phyloP scores from a whole-genome alignment of 2,888 invertebrate species.

The Hirtodrosophila alboralis region DNA sequence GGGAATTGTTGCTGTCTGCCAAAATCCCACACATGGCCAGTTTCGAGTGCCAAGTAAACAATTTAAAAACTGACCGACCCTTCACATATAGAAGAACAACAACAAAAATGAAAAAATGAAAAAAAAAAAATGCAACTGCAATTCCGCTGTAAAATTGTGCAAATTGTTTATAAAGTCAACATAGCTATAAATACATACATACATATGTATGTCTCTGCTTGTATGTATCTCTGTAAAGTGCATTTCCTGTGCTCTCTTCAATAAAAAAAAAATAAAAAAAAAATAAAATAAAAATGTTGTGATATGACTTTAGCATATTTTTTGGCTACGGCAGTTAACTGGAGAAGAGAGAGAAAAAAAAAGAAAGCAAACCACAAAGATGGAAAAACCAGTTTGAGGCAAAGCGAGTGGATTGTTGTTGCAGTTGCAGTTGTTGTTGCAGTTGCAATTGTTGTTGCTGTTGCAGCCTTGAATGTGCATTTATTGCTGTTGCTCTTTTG shows the following conservation, averaged over 20 bases:
- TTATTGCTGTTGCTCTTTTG: slow-evolving; percentile 58
- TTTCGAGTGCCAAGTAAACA: slow-evolving; percentile 43
- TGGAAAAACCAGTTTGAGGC: slow-evolving; percentile 53
- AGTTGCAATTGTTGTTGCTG: slow-evolving; percentile 33
- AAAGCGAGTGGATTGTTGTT: slow-evolving; percentile 27
- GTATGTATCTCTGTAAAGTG: slow-evolving; percentile 39
- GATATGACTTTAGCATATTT: slow-evolving; percentile 61
- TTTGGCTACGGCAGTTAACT: slow-evolving; percentile 53
- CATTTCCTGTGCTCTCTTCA: slow-evolving; percentile 53
- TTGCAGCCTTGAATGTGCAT: slow-evolving; percentile 76
- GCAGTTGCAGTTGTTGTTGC: slow-evolving; percentile 3
- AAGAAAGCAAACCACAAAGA: slow-evolving; percentile 62
- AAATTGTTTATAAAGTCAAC: slow-evolving; percentile 56
- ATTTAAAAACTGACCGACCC: slow-evolving; percentile 46
- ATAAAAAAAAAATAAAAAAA: too few species aligned
- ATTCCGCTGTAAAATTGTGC: slow-evolving; percentile 44
- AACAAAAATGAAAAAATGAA: slow-evolving; percentile 7
- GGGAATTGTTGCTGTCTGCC: slow-evolving; percentile 4
- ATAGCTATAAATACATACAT: slow-evolving; percentile 12
- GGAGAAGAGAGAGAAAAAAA: slow-evolving; percentile 32
- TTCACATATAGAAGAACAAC: slow-evolving; percentile 24
- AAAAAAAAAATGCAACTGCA: slow-evolving; percentile 43
- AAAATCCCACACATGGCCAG: slow-evolving; percentile 43
- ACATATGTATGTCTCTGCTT: neutral
- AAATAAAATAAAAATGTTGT: slow-evolving; percentile 27